These are phyloP conservation scores for Apogon talboti DNA, from an alignment of 2,797 vertebrate genomes.

Conservation along the genomic window DNA sequence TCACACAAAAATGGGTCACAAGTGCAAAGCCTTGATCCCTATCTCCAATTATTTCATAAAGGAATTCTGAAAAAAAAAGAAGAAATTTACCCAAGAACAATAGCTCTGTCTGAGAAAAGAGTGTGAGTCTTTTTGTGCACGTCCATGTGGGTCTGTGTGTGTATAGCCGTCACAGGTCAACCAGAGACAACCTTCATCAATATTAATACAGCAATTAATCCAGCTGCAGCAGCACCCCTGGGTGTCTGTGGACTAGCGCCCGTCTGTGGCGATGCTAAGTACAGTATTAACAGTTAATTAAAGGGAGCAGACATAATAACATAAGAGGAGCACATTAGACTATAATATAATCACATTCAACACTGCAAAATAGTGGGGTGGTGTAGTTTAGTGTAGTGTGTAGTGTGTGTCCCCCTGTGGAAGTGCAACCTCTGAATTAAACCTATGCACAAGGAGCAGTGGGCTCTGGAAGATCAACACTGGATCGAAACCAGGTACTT, in stretches of 20 bases:
- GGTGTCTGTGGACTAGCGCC: conserved; percentile 42
- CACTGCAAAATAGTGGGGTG: not conserved
- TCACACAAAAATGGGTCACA: conserved; percentile 60
- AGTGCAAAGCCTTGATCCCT: conserved; percentile 24
- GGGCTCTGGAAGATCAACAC: too few relatives aligned
- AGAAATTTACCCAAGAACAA: conserved; percentile 22
- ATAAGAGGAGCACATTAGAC: conserved; percentile 30
- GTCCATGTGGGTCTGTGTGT: conserved; percentile 5
- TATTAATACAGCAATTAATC: conserved; percentile 82
- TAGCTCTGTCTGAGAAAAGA: conserved; percentile 14
- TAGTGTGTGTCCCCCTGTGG: too few relatives aligned
- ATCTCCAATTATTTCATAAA: too few relatives aligned
- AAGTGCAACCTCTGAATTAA: too few relatives aligned
- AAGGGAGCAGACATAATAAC: conserved; percentile 24
- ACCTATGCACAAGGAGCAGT: too few relatives aligned
- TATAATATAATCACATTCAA: conserved; percentile 10
- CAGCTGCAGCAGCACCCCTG: conserved; percentile 42
- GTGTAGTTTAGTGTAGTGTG: not conserved
- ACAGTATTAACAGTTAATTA: conserved; percentile 52
- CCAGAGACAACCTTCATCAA: conserved; percentile 73
- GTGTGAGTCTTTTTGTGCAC: conserved; percentile 10
- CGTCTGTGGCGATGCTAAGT: conserved; percentile 40
- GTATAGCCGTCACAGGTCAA: conserved; percentile 56
- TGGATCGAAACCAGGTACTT: too few relatives aligned
- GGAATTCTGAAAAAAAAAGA: conserved; percentile 18